These are phyloP conservation scores for Diarsia rubi DNA, from an alignment of 2,888 invertebrate species.

Conservation along the genomic window DNA sequence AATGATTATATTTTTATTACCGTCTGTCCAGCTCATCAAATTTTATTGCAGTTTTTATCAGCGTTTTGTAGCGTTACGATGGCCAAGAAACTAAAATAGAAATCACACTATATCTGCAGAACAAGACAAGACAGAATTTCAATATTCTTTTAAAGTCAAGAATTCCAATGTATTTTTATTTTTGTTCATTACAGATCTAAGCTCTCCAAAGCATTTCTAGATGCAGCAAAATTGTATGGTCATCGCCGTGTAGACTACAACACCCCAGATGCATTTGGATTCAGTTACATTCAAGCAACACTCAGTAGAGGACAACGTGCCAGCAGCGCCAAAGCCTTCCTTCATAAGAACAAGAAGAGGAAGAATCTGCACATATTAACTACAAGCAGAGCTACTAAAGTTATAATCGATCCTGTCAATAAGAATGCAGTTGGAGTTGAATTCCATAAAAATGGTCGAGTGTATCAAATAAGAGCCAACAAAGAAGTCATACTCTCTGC, in stretches of 20 bases:
- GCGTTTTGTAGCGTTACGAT: constrained; percentile 9
- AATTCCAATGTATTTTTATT: not conserved
- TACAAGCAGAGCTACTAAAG: constrained; percentile 89
- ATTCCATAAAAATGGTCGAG: constrained; percentile 82
- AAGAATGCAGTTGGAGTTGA: constrained; percentile 85
- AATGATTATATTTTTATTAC: not conserved
- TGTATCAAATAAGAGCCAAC: constrained; percentile 83
- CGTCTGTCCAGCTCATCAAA: not conserved
- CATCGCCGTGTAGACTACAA: constrained; percentile 93
- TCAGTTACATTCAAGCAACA: constrained; percentile 88
- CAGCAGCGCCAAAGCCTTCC: constrained; percentile 91
- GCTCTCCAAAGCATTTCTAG: constrained; percentile 92
- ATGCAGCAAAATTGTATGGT: constrained; percentile 92
- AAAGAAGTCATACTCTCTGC: constrained; percentile 92
- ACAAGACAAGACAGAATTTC: not conserved
- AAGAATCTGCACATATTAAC: constrained; percentile 91
- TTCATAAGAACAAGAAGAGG: constrained; percentile 89
- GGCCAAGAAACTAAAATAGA: constrained; percentile 29
- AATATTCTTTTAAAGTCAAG: not conserved
- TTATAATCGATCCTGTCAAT: constrained; percentile 90
- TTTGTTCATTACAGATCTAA: constrained; percentile 80
- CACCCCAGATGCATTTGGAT: constrained; percentile 92
- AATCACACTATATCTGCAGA: not conserved
- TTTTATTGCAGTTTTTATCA: constrained; percentile 7
- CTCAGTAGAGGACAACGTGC: constrained; percentile 87